These are phyloP conservation scores for Tolypeutes matacus DNA, from an alignment of 2,797 vertebrate species.

Conservation along the genomic window DNA sequence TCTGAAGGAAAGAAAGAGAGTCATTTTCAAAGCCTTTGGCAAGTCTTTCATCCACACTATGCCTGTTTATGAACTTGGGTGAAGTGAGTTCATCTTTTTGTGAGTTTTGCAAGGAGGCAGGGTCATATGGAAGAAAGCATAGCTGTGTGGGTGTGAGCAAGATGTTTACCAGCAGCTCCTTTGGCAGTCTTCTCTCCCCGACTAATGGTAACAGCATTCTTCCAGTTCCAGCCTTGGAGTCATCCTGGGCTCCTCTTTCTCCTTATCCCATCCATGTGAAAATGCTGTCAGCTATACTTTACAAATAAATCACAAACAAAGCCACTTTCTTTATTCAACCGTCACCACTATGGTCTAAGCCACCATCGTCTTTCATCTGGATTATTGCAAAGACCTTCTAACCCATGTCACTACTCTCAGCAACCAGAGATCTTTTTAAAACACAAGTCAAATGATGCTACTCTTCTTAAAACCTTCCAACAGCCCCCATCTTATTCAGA, in stretches of 20 bases:
- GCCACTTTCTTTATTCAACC: neutral
- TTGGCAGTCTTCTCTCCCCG: neutral
- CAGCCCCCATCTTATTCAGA: constrained; percentile 3
- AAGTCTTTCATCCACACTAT: neutral
- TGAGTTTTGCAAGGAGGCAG: constrained; percentile 21
- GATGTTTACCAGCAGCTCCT: neutral
- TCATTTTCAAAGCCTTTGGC: neutral
- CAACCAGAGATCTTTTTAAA: neutral
- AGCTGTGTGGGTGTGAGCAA: neutral
- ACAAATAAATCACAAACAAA: neutral
- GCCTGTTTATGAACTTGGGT: neutral
- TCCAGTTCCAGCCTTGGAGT: neutral
- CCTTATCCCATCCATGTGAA: neutral
- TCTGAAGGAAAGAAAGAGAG: constrained; percentile 42
- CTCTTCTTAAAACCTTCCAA: neutral
- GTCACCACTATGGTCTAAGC: neutral
- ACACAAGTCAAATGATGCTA: neutral
- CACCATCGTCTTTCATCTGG: neutral
- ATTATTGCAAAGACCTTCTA: neutral
- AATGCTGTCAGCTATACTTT: neutral
- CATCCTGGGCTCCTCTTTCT: neutral
- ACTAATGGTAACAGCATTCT: neutral
- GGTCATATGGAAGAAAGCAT: neutral
- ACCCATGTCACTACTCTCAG: neutral
- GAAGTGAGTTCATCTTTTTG: neutral